Evolutionary conservation across 2,888 invertebrate genomes (phyloP).

Genomic region (Oscheius sp.): DNA sequence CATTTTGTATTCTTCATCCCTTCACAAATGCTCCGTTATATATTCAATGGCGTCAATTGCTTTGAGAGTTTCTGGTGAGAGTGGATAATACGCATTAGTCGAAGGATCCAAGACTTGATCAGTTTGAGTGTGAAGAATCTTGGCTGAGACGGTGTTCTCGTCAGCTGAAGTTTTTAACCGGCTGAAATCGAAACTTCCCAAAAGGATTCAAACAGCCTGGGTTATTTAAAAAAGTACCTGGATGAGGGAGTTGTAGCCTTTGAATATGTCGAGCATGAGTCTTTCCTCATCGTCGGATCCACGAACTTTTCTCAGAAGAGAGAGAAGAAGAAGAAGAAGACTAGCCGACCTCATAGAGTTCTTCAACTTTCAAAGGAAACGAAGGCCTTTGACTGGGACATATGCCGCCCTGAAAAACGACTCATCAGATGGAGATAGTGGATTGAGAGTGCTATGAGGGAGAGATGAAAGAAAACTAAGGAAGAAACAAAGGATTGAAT

Average conservation of each 20-base stretch:
- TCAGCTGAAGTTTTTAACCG: conserved; percentile 68
- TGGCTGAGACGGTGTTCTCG: conserved; percentile 10
- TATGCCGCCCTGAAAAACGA: too few species aligned
- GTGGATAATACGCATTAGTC: conserved; percentile 38
- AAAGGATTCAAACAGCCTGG: too few species aligned
- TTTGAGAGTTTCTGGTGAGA: conserved; percentile 27
- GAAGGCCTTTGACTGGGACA: too few species aligned
- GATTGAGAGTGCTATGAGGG: too few species aligned
- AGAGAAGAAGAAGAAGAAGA: too few species aligned
- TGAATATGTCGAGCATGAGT: conserved; percentile 72
- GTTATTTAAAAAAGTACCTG: too few species aligned
- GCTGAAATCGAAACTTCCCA: conserved; percentile 67
- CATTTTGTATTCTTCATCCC: conserved; percentile 63
- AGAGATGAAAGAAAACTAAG: too few species aligned
- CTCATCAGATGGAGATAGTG: too few species aligned
- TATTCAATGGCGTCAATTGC: conserved; percentile 62
- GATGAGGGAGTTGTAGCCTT: conserved; percentile 73
- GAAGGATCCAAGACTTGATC: conserved; percentile 32
- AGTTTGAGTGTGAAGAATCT: not conserved
- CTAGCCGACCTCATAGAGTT: too few species aligned
- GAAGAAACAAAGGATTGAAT: too few species aligned
- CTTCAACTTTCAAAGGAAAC: too few species aligned
- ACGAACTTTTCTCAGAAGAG: too few species aligned
- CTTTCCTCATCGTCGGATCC: conserved; percentile 71
- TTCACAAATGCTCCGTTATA: conserved; percentile 65